Evolutionary conservation across 2,888 invertebrate genomes (phyloP).

Genomic region (Philhelius pedissequus): DNA sequence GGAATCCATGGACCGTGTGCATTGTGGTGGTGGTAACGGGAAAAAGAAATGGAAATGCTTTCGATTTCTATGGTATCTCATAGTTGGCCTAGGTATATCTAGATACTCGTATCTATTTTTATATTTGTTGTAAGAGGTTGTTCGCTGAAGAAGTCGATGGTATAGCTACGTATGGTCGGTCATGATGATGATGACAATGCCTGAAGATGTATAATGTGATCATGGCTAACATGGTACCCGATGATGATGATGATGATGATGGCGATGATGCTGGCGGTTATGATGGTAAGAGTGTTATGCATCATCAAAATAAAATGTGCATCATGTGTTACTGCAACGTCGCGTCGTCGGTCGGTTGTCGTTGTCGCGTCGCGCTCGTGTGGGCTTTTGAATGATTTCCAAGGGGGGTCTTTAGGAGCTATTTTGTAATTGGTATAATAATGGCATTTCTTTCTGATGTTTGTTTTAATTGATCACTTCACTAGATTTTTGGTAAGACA

Average conservation of each 20-base stretch:
- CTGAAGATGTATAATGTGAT: slow-evolving; percentile 13
- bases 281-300: slow-evolving; percentile 60
- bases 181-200: not conserved
- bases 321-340: slow-evolving; percentile 37
- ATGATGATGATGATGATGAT: slow-evolving; percentile 5
- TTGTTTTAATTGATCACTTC: slow-evolving; percentile 18
- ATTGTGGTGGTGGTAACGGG: slow-evolving; percentile 61
- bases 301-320: slow-evolving; percentile 63
- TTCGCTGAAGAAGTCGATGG: slow-evolving; percentile 31
- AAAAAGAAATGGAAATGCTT: slow-evolving; percentile 67
- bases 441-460: slow-evolving; percentile 19
- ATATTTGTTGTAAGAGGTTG: slow-evolving; percentile 55
- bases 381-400: slow-evolving; percentile 33
- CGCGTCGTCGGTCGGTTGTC: no score
- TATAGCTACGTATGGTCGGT: slow-evolving; percentile 13
- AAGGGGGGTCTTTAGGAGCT: slow-evolving; percentile 19
- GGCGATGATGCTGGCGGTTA: slow-evolving; percentile 3
- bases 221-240: not conserved
- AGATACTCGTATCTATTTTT: not conserved
- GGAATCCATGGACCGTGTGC: slow-evolving; percentile 27
- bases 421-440: slow-evolving; percentile 62
- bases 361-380: not conserved
- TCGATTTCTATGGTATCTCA: slow-evolving; percentile 66
- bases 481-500: slow-evolving; percentile 12
- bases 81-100: slow-evolving; percentile 12